These are phyloP conservation scores for Drosophila grimshawi DNA, from an alignment of 1,140 invertebrate species.

Conservation along the genomic window DNA sequence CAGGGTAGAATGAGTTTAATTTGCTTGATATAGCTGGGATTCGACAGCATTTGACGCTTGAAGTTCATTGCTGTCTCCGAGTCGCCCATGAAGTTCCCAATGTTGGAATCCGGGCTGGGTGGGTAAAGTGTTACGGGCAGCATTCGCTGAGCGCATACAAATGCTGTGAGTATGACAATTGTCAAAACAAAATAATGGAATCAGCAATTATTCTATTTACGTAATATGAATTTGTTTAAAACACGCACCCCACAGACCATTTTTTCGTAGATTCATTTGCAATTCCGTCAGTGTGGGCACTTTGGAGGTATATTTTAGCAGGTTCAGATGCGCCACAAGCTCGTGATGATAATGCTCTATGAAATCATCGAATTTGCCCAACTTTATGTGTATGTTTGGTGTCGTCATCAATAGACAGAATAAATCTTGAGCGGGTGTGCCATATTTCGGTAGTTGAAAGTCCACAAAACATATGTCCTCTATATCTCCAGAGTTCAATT, in stretches of 20 bases:
- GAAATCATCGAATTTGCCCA: constrained; percentile 73
- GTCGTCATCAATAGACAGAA: constrained; percentile 74
- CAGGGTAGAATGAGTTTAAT: constrained; percentile 72
- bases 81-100: constrained; percentile 66
- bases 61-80: constrained; percentile 59
- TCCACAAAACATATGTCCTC: constrained; percentile 82
- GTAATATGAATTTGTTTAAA: constrained; percentile 1
- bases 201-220: neutral
- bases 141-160: constrained; percentile 67
- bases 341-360: constrained; percentile 75
- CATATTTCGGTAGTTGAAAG: constrained; percentile 80
- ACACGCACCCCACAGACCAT: constrained; percentile 69
- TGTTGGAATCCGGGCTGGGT: constrained; percentile 52
- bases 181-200: constrained; percentile 7
- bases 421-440: constrained; percentile 82
- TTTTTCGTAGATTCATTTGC: constrained; percentile 53
- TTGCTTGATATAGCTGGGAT: constrained; percentile 65
- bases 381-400: constrained; percentile 55
- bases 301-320: constrained; percentile 60
- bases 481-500: constrained; percentile 54
- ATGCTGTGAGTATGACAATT: constrained; percentile 45
- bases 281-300: constrained; percentile 61
- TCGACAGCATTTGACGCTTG: constrained; percentile 62
- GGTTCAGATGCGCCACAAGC: constrained; percentile 47
- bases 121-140: constrained; percentile 64